These are phyloP conservation scores for Pegea sp. DNA, from an alignment of 23 tunicate genomes.

Conservation along the genomic window DNA sequence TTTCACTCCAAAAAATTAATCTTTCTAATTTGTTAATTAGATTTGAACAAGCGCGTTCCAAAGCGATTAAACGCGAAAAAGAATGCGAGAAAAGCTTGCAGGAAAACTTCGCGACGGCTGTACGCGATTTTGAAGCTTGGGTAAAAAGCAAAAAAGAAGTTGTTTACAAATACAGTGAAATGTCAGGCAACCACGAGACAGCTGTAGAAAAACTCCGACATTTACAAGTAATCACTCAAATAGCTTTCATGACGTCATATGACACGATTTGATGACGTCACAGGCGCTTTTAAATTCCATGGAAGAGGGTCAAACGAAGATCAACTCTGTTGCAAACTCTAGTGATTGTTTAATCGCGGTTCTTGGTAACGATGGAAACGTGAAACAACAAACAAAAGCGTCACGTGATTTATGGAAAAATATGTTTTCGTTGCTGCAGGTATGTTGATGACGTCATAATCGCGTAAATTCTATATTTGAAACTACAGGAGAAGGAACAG, in stretches of 20 bases:
- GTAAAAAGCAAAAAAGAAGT: slow-evolving; percentile 39
- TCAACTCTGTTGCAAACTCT: slow-evolving; percentile 15
- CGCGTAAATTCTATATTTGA: neutral
- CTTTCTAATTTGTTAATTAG: slow-evolving; percentile 6
- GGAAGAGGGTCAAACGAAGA: slow-evolving; percentile 40
- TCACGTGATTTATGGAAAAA: slow-evolving; percentile 56
- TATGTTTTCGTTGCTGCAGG: slow-evolving; percentile 31
- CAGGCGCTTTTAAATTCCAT: slow-evolving; percentile 26
- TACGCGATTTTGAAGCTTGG: slow-evolving; percentile 56
- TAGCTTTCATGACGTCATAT: too few species aligned
- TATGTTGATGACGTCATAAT: too few species aligned
- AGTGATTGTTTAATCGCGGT: slow-evolving; percentile 37
- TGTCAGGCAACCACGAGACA: slow-evolving; percentile 25
- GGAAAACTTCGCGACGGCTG: slow-evolving; percentile 25
- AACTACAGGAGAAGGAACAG: slow-evolving; percentile 61
- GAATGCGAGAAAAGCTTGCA: slow-evolving; percentile 30
- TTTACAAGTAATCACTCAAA: slow-evolving; percentile 68
- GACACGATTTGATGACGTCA: too few species aligned
- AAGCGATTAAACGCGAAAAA: slow-evolving; percentile 10
- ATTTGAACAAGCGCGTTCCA: slow-evolving; percentile 28
- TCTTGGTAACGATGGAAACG: slow-evolving; percentile 16
- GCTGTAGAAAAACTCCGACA: slow-evolving; percentile 44
- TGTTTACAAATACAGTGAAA: slow-evolving; percentile 34
- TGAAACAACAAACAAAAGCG: slow-evolving; percentile 46
- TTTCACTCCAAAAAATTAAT: too few species aligned